A percentile compares a stretch with the other conserved stretches of the same genome.
Evolutionary conservation across 2,797 vertebrate species (phyloP).

Genomic region (Holocentrus rufus): DNA sequence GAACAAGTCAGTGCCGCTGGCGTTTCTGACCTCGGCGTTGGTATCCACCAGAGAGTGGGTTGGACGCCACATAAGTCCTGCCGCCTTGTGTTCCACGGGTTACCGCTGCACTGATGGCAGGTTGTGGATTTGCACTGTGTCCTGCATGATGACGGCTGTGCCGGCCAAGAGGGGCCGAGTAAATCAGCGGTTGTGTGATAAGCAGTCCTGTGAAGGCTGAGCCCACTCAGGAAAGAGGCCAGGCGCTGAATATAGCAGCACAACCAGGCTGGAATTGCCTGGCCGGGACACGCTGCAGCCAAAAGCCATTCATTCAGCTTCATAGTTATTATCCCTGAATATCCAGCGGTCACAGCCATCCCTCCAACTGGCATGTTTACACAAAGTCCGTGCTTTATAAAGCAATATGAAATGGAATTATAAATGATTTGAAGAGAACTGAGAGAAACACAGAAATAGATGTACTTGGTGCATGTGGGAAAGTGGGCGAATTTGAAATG

Average conservation of each 20-base stretch:
- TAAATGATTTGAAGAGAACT: constrained; percentile 56
- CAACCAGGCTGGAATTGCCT: constrained; percentile 75
- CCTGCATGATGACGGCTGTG: constrained; percentile 61
- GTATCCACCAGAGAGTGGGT: constrained; percentile 5
- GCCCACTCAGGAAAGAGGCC: constrained; percentile 65
- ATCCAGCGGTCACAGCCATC: constrained; percentile 70
- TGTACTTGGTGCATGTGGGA: constrained; percentile 27
- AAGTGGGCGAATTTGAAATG: constrained; percentile 3
- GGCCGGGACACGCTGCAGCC: constrained; percentile 59
- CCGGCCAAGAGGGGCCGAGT: constrained; percentile 53
- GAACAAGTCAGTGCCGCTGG: constrained; percentile 2
- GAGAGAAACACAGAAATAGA: constrained; percentile 54
- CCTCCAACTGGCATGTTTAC: constrained; percentile 71
- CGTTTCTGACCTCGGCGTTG: constrained; percentile 14
- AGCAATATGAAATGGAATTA: constrained; percentile 64
- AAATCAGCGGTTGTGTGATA: constrained; percentile 75
- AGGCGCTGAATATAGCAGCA: constrained; percentile 74
- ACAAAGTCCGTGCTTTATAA: constrained; percentile 65
- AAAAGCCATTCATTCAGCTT: constrained; percentile 71
- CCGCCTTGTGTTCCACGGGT: constrained; percentile 20
- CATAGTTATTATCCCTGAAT: constrained; percentile 81
- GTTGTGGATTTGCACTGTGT: constrained; percentile 41
- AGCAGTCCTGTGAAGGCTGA: constrained; percentile 66
- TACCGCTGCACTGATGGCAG: constrained; percentile 32
- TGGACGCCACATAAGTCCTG: constrained; percentile 12